Percentiles rank a stretch among this genome's conserved stretches.
phyloP scores from a whole-genome alignment of 2,113 vertebrate genomes.

The Gracilinanus agilis region DNA sequence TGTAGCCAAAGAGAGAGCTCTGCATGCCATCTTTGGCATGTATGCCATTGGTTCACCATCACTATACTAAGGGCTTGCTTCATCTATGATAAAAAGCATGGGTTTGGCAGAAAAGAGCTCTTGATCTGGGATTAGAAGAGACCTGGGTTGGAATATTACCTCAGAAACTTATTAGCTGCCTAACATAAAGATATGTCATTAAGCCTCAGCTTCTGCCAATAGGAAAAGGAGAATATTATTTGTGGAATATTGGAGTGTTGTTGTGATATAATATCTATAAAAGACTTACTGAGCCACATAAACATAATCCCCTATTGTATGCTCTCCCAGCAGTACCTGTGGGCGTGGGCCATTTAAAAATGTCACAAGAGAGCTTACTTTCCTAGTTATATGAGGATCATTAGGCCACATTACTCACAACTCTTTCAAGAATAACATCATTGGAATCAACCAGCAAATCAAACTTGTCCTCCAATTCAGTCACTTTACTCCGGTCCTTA shows the following conservation, averaged over 20 bases:
- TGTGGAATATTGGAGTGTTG: background rate
- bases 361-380: background rate
- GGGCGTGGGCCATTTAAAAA: background rate
- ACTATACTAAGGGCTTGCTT: background rate
- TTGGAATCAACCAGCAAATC: conserved; percentile 96
- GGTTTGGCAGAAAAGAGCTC: background rate
- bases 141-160: background rate
- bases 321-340: background rate
- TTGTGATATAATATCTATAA: background rate
- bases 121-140: background rate
- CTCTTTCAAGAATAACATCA: conserved; percentile 95
- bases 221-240: background rate
- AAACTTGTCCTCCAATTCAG: conserved; percentile 94
- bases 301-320: background rate
- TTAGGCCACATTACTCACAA: conserved; percentile 86
- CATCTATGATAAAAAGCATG: background rate
- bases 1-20: too few relatives aligned
- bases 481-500: conserved; percentile 88
- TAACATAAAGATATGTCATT: background rate
- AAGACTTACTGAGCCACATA: background rate
- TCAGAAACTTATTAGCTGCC: background rate
- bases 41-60: too few relatives aligned
- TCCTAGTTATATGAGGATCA: background rate
- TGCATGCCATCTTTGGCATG: too few relatives aligned
- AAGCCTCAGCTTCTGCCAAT: background rate